Base-by-base conservation (phyloP, 2,113 vertebrate species). In the Crocuta crocuta region DNA sequence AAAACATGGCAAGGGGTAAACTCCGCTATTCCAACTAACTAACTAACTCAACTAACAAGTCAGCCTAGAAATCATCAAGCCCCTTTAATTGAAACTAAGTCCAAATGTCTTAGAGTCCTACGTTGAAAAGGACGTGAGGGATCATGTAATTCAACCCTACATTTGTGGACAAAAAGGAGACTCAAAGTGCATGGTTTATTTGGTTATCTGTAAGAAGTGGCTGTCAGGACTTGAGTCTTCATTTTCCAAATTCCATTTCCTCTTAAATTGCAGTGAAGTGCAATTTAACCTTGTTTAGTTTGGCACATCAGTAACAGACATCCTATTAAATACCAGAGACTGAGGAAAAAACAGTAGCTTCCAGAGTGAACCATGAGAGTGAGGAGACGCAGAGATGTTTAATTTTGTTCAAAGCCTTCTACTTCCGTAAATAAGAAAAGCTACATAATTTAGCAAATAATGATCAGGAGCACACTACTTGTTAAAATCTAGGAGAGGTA, bases 41-140 rank as follows among this genome's bases (percentile, higher is more conserved):
- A 39, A 39, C 84, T 84, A 58, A 43, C 13, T 80, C 76, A 24
- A 55, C 86, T 84, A 45, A 87, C 68, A 39, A 79, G 45, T 39
- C 61, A 50, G 70, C 55, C 92, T 28, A 43, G 71, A 83, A 80
- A 71, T 88, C 83, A 85, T 48, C 58, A 71, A 80, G 10, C 19
- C 78, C 65, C 19, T 71, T 88, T 92, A 83, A 79, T 8, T 89
- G 68, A 95, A 87, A 95, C 89, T 45, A 83, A 85, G 81, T 89
- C 63, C 73, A 68, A 50, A 63, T 76, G 17, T 45, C 82, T 81
- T 35, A 33, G 35, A 63, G 91, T 61, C 74, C 53, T 73, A 21
- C 33, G n/a, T 31, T 55, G 84, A 73, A 89, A 71, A 94, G 28
- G 21, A 73, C 53, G 24, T 68, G 58, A 68, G 83, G 74, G 87